A percentile compares a stretch with the other conserved stretches of the same genome.
These are phyloP conservation scores for Tachysurus vachellii DNA, from an alignment of 2,113 vertebrate genomes.

Conservation along the genomic window DNA sequence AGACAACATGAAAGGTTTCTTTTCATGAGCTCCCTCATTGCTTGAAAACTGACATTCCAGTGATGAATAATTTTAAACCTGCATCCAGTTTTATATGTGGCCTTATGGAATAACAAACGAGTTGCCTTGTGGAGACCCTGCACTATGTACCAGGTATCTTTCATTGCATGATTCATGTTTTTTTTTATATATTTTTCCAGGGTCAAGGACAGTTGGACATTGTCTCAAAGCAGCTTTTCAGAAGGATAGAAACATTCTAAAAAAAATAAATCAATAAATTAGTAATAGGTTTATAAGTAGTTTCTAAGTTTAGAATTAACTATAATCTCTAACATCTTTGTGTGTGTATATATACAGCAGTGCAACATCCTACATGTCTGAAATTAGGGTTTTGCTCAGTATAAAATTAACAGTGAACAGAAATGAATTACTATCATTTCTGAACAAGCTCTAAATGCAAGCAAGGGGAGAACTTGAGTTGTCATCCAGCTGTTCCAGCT, in stretches of 20 bases:
- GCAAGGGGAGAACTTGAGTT: no score
- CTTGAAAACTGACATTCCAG: background rate
- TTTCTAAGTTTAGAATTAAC: no score
- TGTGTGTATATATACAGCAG: no score
- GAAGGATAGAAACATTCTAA: no score
- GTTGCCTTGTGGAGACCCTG: conserved; percentile 7
- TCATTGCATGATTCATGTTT: no score
- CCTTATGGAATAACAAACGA: conserved; percentile 4
- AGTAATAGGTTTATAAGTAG: no score
- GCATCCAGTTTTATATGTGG: conserved; percentile 8
- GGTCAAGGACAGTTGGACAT: background rate
- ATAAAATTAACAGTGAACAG: no score
- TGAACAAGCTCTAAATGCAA: conserved; percentile 11
- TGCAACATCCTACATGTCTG: no score
- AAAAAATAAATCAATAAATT: no score
- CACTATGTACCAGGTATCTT: background rate
- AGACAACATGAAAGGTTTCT: background rate
- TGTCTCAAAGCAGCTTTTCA: no score
- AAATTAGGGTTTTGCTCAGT: no score
- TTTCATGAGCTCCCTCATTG: background rate
- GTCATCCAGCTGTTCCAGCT: conserved; percentile 2
- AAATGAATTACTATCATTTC: conserved; percentile 29
- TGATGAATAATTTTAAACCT: conserved; percentile 3
- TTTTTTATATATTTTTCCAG: conserved; percentile 39
- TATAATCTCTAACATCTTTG: no score